Percentiles rank a stretch among this genome's conserved stretches.
phyloP scores from a whole-genome alignment of 1,140 invertebrate genomes.

The Leucophenga varia region DNA sequence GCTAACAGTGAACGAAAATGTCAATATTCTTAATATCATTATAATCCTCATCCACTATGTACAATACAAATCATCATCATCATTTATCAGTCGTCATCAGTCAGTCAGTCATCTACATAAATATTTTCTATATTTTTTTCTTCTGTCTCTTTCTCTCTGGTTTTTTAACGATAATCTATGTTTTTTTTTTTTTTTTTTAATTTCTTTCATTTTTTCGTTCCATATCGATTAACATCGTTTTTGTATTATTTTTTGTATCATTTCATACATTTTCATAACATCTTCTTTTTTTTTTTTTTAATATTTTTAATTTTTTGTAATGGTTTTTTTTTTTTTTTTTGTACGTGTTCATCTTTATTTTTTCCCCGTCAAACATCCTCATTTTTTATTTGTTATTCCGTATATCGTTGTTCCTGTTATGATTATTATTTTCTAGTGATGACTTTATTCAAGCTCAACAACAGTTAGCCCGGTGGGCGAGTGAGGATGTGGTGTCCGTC shows the following conservation, averaged over 20 bases:
- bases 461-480: slow-evolving; percentile 88
- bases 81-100: not conserved
- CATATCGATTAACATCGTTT: too few relatives aligned
- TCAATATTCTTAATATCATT: too few relatives aligned
- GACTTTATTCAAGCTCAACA: slow-evolving; percentile 92
- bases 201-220: too few relatives aligned
- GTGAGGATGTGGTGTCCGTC: slow-evolving; percentile 77
- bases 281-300: not conserved
- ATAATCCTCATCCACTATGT: too few relatives aligned
- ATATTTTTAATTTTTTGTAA: not conserved
- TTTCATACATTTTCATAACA: not conserved
- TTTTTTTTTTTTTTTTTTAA: slow-evolving; percentile 1
- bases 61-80: too few relatives aligned
- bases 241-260: slow-evolving; percentile 4
- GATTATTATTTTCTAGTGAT: slow-evolving; percentile 85
- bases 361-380: slow-evolving; percentile 9
- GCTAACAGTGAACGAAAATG: too few relatives aligned
- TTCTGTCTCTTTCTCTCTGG: not conserved
- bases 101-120: not conserved
- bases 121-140: not conserved
- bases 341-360: not conserved
- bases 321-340: slow-evolving; percentile 6
- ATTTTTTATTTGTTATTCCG: slow-evolving; percentile 46
- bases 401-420: slow-evolving; percentile 56
- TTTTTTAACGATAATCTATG: too few relatives aligned